Conservation (phyloP, 1,140 invertebrate species). For the Antheraea mylitta region DNA sequence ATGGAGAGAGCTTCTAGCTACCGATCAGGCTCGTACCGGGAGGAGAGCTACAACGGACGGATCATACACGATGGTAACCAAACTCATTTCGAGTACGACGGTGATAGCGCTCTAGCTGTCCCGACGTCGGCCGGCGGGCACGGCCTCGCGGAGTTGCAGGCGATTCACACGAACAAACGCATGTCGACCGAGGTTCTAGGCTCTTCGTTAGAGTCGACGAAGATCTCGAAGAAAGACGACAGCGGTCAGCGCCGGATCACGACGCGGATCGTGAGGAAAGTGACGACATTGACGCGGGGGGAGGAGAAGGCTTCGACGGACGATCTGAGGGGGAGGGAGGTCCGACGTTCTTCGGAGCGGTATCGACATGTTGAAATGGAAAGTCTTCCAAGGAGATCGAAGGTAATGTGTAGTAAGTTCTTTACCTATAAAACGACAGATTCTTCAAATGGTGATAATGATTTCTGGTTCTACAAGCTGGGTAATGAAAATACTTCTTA, state of each 20-base stretch:
- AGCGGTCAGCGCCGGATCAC: conserved; percentile 89
- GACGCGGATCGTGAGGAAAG: conserved; percentile 92
- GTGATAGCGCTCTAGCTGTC: conserved; percentile 62
- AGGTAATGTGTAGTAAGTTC: conserved; percentile 63
- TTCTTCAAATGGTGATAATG: no score
- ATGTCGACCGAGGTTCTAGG: conserved; percentile 91
- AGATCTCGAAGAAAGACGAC: conserved; percentile 86
- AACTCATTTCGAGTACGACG: conserved; percentile 76
- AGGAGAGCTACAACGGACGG: conserved; percentile 70
- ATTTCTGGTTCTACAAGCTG: no score
- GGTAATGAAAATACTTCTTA: no score
- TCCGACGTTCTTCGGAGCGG: conserved; percentile 73
- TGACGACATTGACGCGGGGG: conserved; percentile 92
- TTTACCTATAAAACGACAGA: no score
- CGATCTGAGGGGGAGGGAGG: conserved; percentile 80
- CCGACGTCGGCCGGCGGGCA: conserved; percentile 62
- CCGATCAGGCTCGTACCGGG: conserved; percentile 61
- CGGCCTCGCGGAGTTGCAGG: conserved; percentile 81
- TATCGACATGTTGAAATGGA: conserved; percentile 74
- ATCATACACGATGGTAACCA: conserved; percentile 75
- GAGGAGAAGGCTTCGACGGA: conserved; percentile 89
- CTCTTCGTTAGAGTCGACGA: conserved; percentile 89
- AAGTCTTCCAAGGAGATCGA: conserved; percentile 79
- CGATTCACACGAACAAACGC: conserved; percentile 89
- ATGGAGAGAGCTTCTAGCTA: conserved; percentile 58